Evolutionary conservation across 2,113 vertebrate species (phyloP).

Genomic region (Larimichthys polyactis): DNA sequence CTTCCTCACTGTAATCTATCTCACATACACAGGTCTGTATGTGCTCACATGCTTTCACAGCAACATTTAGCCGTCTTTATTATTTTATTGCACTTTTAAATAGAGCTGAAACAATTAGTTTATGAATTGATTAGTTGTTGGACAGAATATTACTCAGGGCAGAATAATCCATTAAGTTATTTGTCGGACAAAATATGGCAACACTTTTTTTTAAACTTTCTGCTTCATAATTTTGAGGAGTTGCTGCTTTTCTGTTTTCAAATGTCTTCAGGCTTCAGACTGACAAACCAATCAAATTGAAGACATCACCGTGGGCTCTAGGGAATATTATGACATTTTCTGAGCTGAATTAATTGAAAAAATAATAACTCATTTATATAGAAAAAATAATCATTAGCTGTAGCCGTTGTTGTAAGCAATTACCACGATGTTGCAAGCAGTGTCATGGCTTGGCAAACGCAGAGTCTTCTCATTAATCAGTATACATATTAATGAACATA

Average conservation of each 20-base stretch:
- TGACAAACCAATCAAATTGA: not conserved
- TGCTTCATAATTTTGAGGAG: not conserved
- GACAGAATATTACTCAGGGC: not conserved
- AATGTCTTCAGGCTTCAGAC: not conserved
- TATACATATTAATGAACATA: not conserved
- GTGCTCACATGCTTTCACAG: not conserved
- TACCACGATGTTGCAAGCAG: not conserved
- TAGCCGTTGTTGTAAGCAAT: not conserved
- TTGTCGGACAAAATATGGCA: not conserved
- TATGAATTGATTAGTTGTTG: not conserved
- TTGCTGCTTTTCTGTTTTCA: not conserved
- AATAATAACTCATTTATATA: not conserved
- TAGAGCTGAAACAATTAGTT: not conserved
- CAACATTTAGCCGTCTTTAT: not conserved
- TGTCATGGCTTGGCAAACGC: not conserved
- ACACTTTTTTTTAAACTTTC: not conserved
- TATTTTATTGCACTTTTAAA: not conserved
- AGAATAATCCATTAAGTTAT: not conserved
- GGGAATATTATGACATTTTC: not conserved
- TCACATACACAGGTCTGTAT: slow-evolving; percentile 93
- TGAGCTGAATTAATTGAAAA: not conserved
- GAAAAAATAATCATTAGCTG: not conserved
- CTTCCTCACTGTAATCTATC: slow-evolving; percentile 96
- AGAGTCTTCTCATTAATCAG: not conserved
- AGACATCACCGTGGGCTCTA: not conserved